Base-by-base conservation (phyloP, 2,888 invertebrate genomes). In the Ormyrus pomaceus region DNA sequence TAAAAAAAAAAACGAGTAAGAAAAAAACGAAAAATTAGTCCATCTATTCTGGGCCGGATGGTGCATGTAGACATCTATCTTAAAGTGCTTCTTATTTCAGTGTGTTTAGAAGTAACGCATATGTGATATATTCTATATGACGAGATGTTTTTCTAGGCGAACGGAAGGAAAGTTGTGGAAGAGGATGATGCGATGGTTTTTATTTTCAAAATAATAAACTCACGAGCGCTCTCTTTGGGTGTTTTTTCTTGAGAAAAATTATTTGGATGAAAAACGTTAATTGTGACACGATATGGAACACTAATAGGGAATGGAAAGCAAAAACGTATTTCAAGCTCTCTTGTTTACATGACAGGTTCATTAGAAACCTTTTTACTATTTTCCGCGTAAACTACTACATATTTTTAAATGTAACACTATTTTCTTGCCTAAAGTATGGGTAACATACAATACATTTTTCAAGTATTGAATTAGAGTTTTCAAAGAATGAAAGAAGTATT, bases 21-120 rank as follows among this genome's bases (percentile, higher is more conserved):
- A 72, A 79, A 69, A 34, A 82, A 83, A 83, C 59, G 80, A 84
- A 83, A 85, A 88, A 86, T 87, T 87, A 86, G 87, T 89, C 88
- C 87, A 88, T 86, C 86, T 86, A 85, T 86, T 85, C 86, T 87
- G 86, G 87, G 87, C 87, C 87, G 87, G 86, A 87, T 87, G 88
- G 86, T 88, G 87, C 87, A 88, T 86, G 90, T 90, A 90, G 89
- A 89, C 86, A 88, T 90, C 90, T 90, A 89, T 91, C 90, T 90
- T 90, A 89, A 91, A 91, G 90, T 91, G 90, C 90, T 91, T 91
- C 90, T 91, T 91, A 91, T 90, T 90, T 91, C 90, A 89, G 89
- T 90, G 90, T 90, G 89, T 90, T 90, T 91, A 91, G 90, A 89
- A 87, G 87, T 90, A 91, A 90, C 87, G 89, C 90, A 89, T 90